Base-by-base conservation (phyloP, 2,113 vertebrate species). In the Pelusios castaneus region DNA sequence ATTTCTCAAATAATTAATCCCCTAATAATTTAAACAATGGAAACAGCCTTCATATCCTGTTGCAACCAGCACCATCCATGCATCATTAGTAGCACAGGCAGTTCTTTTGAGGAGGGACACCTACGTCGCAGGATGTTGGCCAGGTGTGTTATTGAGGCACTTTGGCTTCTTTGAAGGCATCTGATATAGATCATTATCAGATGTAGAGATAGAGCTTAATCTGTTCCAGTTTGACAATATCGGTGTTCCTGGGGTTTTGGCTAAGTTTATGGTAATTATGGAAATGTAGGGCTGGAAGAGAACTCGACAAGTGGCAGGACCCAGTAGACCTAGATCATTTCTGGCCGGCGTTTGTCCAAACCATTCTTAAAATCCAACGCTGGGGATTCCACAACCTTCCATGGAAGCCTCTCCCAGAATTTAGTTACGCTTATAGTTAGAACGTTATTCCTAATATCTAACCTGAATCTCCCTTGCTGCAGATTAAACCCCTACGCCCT, bases 161-260 rank as follows among this genome's bases (percentile, higher is more conserved):
- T 43, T 27, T 86, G 4, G 51, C 84, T 51, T 70, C 0, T 14
- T 78, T 63, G 9, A 17, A 51, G 56, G 16, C 41, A 10, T 6
- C 25, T 14, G 3, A 43, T 24, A 75, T 34, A 75, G n/a, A 24
- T 43, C 38, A 25, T 22, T 41, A 6, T 8, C 34, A 85, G 70
- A 19, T 16, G 1, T 5, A 2, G 78, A 84, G 54, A 5, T 82
- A n/a, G 3, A 7, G 19, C 84, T 22, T 91, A n/a, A 14, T 80
- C 76, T 49, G 0, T 29, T 75, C 43, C 5, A 1, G 6, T 19
- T 63, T 80, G 43, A 45, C 80, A 55, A 73, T 34, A 41, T 29
- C 41, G 83, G 84, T 56, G 21, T 8, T 0, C 0, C 14, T 77
- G 3, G n/a, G 70, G 78, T 79, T 94, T 91, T 49, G 16, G 80